phyloP scores from a whole-genome alignment of 2,888 invertebrate species.

The Dryocosmus kuriphilus region DNA sequence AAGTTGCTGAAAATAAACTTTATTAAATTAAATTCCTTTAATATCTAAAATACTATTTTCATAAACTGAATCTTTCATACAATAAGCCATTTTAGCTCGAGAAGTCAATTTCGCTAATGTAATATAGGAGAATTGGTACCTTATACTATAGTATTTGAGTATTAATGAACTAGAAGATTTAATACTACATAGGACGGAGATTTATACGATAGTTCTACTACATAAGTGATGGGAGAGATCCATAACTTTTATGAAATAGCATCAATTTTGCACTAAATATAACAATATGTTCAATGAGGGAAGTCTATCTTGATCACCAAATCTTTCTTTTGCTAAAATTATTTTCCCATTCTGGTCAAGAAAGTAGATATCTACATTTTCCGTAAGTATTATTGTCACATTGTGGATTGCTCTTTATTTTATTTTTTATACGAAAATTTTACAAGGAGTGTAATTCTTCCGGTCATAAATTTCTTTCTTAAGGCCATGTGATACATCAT shows the following conservation, averaged over 20 bases:
- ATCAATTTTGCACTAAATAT: not conserved
- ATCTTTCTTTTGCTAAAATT: not conserved
- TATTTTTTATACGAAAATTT: too few species aligned
- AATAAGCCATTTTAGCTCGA: not conserved
- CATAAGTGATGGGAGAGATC: not conserved
- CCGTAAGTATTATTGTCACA: too few species aligned
- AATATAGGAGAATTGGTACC: not conserved
- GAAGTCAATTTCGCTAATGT: not conserved
- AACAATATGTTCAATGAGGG: not conserved
- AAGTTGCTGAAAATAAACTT: too few species aligned
- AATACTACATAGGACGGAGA: not conserved
- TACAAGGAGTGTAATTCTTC: too few species aligned
- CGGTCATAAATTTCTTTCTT: too few species aligned
- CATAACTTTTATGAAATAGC: not conserved
- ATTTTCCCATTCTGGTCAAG: not conserved
- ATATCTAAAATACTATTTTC: not conserved
- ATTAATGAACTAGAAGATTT: not conserved
- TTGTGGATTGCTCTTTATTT: fast-evolving
- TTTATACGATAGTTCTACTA: not conserved
- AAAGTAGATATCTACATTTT: too few species aligned
- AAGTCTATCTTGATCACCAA: not conserved
- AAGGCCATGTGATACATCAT: too few species aligned
- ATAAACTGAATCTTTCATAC: not conserved
- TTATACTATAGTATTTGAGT: not conserved
- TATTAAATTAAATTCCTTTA: too few species aligned